A percentile compares a stretch with the other conserved stretches of the same genome.
These are phyloP conservation scores for Dromaius novaehollandiae DNA, from an alignment of 2,113 vertebrate species.

Conservation along the genomic window DNA sequence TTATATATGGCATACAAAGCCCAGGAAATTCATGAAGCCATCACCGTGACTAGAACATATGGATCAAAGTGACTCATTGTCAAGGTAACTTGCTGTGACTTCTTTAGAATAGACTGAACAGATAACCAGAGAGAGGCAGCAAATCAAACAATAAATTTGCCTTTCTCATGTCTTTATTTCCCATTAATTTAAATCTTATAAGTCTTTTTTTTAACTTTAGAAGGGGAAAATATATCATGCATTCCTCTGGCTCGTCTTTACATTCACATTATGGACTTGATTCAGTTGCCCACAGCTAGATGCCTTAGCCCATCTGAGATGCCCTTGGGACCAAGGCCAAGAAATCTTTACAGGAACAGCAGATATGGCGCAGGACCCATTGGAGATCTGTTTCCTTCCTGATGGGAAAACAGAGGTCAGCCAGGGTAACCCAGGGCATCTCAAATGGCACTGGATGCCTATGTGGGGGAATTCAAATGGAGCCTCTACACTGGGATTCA, in stretches of 20 bases:
- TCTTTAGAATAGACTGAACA: neutral
- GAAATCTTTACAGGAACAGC: neutral
- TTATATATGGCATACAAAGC: neutral
- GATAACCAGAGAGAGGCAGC: neutral
- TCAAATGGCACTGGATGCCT: neutral
- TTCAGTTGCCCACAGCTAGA: neutral
- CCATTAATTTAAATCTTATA: neutral
- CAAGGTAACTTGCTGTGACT: neutral
- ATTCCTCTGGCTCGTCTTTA: neutral
- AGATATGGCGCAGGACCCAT: neutral
- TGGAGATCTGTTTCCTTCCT: neutral
- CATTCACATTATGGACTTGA: neutral
- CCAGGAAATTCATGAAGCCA: neutral
- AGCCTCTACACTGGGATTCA: neutral
- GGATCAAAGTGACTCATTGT: neutral
- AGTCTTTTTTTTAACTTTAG: neutral
- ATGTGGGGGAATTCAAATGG: fast-evolving
- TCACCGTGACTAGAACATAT: neutral
- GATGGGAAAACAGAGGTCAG: neutral
- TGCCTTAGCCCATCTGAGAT: neutral
- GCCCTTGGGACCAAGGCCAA: neutral
- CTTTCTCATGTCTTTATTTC: neutral
- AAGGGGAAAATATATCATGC: neutral
- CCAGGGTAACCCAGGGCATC: neutral
- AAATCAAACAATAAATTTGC: neutral